Conservation (phyloP, 2,113 vertebrate species). For the Galemys pyrenaicus region DNA sequence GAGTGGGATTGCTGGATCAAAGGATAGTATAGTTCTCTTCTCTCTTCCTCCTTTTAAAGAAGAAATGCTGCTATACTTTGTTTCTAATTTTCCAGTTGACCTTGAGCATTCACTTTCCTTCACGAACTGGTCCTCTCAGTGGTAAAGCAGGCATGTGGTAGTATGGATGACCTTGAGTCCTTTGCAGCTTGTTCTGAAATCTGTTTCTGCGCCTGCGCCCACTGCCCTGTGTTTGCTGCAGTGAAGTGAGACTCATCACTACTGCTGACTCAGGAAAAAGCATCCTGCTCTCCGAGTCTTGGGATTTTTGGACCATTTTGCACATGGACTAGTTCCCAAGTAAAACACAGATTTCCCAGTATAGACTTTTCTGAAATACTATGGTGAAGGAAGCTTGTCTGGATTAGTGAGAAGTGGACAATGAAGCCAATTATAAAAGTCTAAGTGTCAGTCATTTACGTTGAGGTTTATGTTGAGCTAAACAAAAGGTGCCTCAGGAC, state of each 20-base stretch:
- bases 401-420: neutral
- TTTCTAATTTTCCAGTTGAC: neutral
- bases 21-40: neutral
- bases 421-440: neutral
- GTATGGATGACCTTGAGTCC: conserved; percentile 32
- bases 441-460: neutral
- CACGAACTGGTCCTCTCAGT: neutral
- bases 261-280: conserved; percentile 52
- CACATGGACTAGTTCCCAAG: neutral
- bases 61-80: neutral
- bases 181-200: neutral
- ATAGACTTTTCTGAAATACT: neutral
- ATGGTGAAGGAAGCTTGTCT: neutral
- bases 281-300: neutral
- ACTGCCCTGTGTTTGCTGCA: conserved; percentile 36
- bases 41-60: neutral
- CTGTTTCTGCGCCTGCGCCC: conserved; percentile 17
- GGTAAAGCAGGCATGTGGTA: neutral
- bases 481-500: neutral
- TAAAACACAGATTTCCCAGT: neutral
- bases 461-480: neutral
- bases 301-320: neutral
- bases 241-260: neutral
- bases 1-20: neutral
- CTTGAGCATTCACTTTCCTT: neutral